Percentiles rank a stretch among this genome's conserved stretches.
Evolutionary conservation across 2,797 vertebrate species (phyloP).

Genomic region (Halcyon chelicuti): DNA sequence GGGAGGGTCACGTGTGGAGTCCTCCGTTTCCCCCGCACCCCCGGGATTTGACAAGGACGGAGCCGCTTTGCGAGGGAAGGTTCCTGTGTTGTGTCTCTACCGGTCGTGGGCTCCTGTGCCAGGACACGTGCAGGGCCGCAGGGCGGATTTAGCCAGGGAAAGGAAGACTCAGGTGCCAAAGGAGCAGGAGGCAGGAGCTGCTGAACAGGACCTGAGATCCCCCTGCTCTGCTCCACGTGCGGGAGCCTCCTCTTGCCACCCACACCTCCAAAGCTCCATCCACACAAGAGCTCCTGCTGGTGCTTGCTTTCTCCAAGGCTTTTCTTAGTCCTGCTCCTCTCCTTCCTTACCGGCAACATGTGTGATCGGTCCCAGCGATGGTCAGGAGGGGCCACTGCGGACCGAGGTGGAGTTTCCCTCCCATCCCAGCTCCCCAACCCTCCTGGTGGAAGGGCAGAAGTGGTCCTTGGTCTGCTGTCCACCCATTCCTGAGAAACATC

Average conservation of each 20-base stretch:
- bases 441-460: not conserved
- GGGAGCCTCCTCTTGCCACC: not conserved
- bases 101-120: not conserved
- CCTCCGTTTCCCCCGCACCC: not conserved
- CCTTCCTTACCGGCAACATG: not conserved
- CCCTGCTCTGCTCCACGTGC: not conserved
- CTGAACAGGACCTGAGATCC: conserved; percentile 1
- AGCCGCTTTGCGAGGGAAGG: fast-evolving
- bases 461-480: not conserved
- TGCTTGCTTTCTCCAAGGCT: not conserved
- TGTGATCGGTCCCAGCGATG: not conserved
- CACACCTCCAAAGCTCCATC: not conserved
- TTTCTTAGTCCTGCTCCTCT: not conserved
- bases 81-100: not conserved
- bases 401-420: not conserved
- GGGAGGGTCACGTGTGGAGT: not conserved
- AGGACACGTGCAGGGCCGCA: not conserved
- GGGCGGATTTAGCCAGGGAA: not conserved
- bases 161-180: not conserved
- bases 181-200: not conserved
- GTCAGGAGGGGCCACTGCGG: not conserved
- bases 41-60: not conserved
- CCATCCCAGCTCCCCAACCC: not conserved
- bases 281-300: not conserved
- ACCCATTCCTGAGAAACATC: not conserved